Percentiles rank a stretch among this genome's conserved stretches.
These are phyloP conservation scores for Sthenelais limicola DNA, from an alignment of 2,888 invertebrate species.

Conservation along the genomic window DNA sequence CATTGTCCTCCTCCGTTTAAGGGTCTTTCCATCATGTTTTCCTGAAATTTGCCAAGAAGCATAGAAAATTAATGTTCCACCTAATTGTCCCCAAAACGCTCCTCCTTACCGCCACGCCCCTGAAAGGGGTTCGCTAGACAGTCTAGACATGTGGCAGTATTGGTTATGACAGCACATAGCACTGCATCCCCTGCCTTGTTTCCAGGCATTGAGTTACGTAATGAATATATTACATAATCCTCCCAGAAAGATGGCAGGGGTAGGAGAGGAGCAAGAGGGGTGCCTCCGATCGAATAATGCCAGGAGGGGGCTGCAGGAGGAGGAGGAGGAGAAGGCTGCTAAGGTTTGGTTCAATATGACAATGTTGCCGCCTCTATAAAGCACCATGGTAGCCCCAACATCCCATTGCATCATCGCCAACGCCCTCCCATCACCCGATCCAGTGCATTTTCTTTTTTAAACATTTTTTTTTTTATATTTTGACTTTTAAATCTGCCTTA, in stretches of 20 bases:
- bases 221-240: slow-evolving; percentile 35
- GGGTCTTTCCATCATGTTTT: no score
- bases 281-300: neutral
- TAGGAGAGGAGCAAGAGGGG: neutral
- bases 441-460: neutral
- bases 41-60: no score
- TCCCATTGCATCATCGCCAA: slow-evolving; percentile 1
- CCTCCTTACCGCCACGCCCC: neutral
- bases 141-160: no score
- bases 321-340: neutral
- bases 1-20: no score
- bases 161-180: slow-evolving; percentile 25
- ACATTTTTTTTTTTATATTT: neutral
- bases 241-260: neutral
- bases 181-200: neutral
- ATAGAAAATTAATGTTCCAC: no score
- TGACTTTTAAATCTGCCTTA: neutral
- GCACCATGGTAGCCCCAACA: no score
- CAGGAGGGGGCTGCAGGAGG: neutral
- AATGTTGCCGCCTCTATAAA: no score
- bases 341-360: neutral
- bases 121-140: no score
- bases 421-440: neutral
- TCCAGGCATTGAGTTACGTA: slow-evolving; percentile 23
- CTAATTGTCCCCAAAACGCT: neutral